phyloP scores from a whole-genome alignment of 2,113 vertebrate species.

The Melanerpes aurifrons region DNA sequence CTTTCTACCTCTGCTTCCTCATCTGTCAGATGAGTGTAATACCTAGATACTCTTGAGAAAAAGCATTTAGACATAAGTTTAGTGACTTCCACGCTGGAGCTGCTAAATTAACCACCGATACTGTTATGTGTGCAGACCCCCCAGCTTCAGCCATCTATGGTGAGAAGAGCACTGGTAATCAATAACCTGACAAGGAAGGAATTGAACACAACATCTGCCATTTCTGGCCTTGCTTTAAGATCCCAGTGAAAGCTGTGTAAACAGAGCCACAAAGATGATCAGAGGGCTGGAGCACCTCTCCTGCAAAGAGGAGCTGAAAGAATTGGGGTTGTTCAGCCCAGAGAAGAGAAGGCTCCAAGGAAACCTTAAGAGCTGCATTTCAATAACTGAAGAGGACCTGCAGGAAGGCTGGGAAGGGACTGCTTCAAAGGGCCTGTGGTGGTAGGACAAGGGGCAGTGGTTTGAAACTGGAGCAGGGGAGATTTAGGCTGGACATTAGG shows the following conservation, averaged over 20 bases:
- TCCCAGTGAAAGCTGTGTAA: neutral
- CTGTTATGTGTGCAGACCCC: fast-evolving
- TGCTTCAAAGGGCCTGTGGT: too few species aligned
- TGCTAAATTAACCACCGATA: neutral
- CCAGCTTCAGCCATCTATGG: neutral
- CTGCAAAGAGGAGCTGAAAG: too few species aligned
- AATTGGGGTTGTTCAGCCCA: too few species aligned
- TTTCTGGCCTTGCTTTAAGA: neutral
- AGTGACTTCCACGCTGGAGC: neutral
- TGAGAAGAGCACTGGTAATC: neutral
- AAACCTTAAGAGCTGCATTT: too few species aligned
- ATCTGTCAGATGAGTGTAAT: neutral
- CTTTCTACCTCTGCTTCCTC: neutral
- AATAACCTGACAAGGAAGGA: neutral
- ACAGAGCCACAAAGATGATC: too few species aligned
- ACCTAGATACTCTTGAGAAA: neutral
- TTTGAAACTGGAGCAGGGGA: too few species aligned
- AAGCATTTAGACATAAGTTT: neutral
- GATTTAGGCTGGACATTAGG: too few species aligned
- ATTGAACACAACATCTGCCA: neutral
- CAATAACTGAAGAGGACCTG: too few species aligned
- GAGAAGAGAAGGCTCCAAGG: too few species aligned
- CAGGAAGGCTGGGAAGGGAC: too few species aligned
- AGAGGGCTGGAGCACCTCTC: too few species aligned
- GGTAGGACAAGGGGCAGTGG: too few species aligned